These are phyloP conservation scores for Mesoligia furuncula DNA, from an alignment of 2,888 invertebrate species.

Conservation along the genomic window DNA sequence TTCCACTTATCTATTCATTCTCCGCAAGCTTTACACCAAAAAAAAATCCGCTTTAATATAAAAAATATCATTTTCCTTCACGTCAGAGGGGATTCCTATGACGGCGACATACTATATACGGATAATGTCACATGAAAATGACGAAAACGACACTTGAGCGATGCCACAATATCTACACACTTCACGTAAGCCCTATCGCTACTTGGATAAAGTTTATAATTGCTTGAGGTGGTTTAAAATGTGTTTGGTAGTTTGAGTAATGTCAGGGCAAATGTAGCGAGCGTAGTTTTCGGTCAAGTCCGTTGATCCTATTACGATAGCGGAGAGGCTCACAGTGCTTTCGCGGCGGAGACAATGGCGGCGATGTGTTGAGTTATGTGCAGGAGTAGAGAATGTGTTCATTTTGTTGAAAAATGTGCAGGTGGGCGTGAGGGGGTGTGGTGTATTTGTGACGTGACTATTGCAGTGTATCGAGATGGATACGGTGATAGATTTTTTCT, in stretches of 20 bases:
- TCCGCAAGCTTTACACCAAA: constrained; percentile 33
- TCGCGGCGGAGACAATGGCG: constrained; percentile 58
- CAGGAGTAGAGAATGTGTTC: constrained; percentile 6
- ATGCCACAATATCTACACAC: constrained; percentile 24
- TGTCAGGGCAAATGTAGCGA: constrained; percentile 72
- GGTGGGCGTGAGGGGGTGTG: background rate
- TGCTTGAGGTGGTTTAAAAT: constrained; percentile 25
- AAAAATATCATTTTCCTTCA: constrained; percentile 69
- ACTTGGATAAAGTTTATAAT: constrained; percentile 52
- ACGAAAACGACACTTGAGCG: constrained; percentile 68
- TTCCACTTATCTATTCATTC: constrained; percentile 56
- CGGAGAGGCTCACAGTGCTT: constrained; percentile 35
- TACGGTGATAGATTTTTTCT: background rate
- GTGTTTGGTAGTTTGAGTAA: constrained; percentile 58
- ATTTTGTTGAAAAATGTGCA: constrained; percentile 24
- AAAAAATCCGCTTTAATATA: constrained; percentile 61
- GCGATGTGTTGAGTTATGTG: constrained; percentile 43
- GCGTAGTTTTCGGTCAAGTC: constrained; percentile 72
- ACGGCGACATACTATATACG: constrained; percentile 69
- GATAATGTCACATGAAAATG: constrained; percentile 72
- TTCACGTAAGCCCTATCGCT: constrained; percentile 18
- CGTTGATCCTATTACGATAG: constrained; percentile 74
- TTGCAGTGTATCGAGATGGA: background rate
- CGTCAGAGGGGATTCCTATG: constrained; percentile 69
- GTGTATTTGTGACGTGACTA: background rate